Evolutionary conservation across 2,888 invertebrate species (phyloP), one percentile per base, ranked within the genome.

Genomic region (Plusia festucae): DNA sequence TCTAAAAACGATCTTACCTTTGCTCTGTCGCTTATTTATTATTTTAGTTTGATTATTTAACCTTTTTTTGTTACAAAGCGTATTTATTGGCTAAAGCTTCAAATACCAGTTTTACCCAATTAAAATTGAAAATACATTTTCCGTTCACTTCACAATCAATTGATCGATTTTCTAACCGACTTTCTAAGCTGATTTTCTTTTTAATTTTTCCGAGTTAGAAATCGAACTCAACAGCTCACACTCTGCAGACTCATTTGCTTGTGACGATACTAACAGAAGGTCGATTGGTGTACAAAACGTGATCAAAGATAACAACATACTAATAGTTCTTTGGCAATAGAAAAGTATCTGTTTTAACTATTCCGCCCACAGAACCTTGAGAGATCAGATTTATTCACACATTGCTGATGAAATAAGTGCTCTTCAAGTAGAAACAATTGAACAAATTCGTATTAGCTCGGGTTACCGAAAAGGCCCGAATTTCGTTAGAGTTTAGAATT

Each of bases 371-470:
- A 61, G 8, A 49, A 16, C 68, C 73, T 71, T 71, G 73, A 51
- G 18, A 24, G 2, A 30, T 52, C 53, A 7, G 61, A 63, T 57
- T 60, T 59, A 68, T 63, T 73, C 69, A 57, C 15, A 56, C 66
- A 51, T 73, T 54, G 8, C 44, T 71, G 68, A 51, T 53, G 61
- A 58, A 68, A 73, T 59, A 59, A 61, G 55, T 58, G 24, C 18
- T 52, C 52, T 52, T 51, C 13, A 24, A 13, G 20, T 22, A 51
- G 52, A 59, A 73, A 71, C 71, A 73, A 73, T 73, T 53, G 62
- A 60, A 73, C 34, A 49, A n/a, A n/a, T 20, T 60, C 60, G 61
- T 68, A 16, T 58, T 54, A 49, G 30, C 51, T 54, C 22, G 16
- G 52, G 4, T 51, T 53, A 20, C 20, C 46, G 46, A 20, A 49